Percentiles rank a stretch among this genome's conserved stretches.
phyloP scores from a whole-genome alignment of 2,113 vertebrate genomes.

The Oryzias woworae region DNA sequence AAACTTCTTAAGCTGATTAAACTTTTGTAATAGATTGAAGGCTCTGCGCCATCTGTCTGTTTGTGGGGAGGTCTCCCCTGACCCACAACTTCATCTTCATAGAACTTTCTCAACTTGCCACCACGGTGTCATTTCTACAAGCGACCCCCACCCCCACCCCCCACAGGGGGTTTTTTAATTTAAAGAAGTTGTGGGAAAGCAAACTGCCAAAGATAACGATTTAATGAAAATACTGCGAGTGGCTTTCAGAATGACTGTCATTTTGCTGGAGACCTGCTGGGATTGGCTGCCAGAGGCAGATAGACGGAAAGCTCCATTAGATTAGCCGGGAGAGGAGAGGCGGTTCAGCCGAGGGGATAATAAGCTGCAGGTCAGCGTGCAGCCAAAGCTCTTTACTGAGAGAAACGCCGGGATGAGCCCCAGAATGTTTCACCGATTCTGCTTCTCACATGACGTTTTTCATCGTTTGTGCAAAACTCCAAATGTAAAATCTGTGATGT shows the following conservation, averaged over 20 bases:
- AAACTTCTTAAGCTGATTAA: too few species aligned
- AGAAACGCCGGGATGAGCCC: constrained; percentile 34
- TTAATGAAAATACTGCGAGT: not conserved
- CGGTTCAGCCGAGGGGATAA: constrained; percentile 49
- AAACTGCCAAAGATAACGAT: not conserved
- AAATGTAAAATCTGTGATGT: too few species aligned
- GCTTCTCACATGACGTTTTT: too few species aligned
- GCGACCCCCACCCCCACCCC: too few species aligned
- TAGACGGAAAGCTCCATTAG: constrained; percentile 43
- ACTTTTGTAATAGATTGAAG: too few species aligned
- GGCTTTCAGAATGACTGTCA: constrained; percentile 35
- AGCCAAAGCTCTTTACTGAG: constrained; percentile 19
- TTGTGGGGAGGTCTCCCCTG: too few species aligned
- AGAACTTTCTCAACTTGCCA: too few species aligned
- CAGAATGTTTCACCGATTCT: too few species aligned
- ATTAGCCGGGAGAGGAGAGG: constrained; percentile 42
- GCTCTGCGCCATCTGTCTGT: too few species aligned
- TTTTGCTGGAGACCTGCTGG: constrained; percentile 36
- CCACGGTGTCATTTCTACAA: too few species aligned
- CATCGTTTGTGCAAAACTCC: too few species aligned
- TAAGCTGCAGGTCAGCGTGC: constrained; percentile 49
- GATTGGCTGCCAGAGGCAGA: constrained; percentile 41
- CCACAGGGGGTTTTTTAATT: not conserved
- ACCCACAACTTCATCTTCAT: too few species aligned
- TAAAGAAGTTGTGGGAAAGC: constrained; percentile 8